A percentile compares a stretch with the other conserved stretches of the same genome.
Evolutionary conservation across 2,113 vertebrate genomes (phyloP).

Genomic region (Sphyrna mokarran): DNA sequence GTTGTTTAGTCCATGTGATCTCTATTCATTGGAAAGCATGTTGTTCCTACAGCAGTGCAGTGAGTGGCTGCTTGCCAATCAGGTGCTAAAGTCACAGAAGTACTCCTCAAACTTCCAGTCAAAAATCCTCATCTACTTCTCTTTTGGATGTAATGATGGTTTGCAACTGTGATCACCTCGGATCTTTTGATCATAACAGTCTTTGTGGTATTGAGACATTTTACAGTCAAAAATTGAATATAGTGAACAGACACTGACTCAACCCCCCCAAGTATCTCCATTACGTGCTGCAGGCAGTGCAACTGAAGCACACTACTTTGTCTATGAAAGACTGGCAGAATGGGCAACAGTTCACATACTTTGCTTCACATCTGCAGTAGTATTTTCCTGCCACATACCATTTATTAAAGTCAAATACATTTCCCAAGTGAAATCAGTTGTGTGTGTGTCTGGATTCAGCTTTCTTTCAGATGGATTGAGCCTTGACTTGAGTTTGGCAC

Average conservation of each 20-base stretch:
- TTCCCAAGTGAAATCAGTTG: conserved; percentile 22
- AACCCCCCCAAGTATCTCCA: neutral
- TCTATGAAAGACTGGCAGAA: neutral
- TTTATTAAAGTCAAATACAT: conserved; percentile 15
- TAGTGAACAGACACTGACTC: neutral
- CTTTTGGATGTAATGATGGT: neutral
- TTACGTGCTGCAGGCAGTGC: neutral
- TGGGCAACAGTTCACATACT: conserved; percentile 31
- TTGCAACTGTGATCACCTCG: neutral
- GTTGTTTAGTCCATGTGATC: no score
- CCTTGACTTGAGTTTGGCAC: neutral
- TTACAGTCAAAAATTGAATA: neutral
- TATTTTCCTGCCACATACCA: conserved; percentile 26
- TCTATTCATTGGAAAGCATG: neutral
- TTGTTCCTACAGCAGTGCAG: neutral
- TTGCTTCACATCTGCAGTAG: neutral
- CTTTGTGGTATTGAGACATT: neutral
- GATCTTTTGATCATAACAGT: neutral
- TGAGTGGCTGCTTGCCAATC: neutral
- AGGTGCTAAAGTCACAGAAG: neutral
- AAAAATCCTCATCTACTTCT: neutral
- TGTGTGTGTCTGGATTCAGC: conserved; percentile 1
- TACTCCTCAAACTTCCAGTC: neutral
- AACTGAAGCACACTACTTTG: neutral
- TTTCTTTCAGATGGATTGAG: neutral